phyloP scores from a whole-genome alignment of 2,113 vertebrate genomes.

The Nycticryphes semicollaris region DNA sequence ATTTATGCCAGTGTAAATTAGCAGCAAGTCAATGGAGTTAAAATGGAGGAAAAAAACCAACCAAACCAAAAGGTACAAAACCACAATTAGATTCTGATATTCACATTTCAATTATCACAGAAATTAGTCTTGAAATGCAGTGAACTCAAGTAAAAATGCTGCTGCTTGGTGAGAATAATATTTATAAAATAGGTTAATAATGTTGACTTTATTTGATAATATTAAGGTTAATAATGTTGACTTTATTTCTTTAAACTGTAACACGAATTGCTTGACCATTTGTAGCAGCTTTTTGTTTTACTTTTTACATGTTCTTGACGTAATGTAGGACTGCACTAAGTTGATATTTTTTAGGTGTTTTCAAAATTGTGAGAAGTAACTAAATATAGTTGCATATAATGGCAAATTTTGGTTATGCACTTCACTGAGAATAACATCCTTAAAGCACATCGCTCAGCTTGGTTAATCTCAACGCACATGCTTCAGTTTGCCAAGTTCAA shows the following conservation, averaged over 20 bases:
- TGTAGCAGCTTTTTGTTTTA: neutral
- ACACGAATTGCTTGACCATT: neutral
- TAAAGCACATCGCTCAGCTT: neutral
- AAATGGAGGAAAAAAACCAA: neutral
- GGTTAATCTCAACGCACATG: neutral
- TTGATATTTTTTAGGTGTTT: neutral
- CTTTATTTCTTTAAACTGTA: conserved; percentile 8
- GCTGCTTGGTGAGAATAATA: neutral
- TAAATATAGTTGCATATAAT: neutral
- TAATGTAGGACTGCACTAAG: neutral
- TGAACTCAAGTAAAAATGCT: neutral
- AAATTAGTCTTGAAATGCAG: neutral
- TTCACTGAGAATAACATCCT: neutral
- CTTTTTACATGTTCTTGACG: neutral
- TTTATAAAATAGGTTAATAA: neutral
- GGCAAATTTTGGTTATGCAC: neutral
- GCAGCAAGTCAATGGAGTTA: conserved; percentile 13
- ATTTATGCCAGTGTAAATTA: conserved; percentile 21
- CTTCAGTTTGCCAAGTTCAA: neutral
- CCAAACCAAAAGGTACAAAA: neutral
- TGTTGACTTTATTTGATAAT: neutral
- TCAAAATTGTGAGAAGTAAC: neutral
- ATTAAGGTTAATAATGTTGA: neutral
- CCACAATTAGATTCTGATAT: neutral
- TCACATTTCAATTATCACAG: conserved; percentile 1